A percentile compares a stretch with the other conserved stretches of the same genome.
Conservation (phyloP, 1,140 invertebrate genomes). For the Drepana arcuata region DNA sequence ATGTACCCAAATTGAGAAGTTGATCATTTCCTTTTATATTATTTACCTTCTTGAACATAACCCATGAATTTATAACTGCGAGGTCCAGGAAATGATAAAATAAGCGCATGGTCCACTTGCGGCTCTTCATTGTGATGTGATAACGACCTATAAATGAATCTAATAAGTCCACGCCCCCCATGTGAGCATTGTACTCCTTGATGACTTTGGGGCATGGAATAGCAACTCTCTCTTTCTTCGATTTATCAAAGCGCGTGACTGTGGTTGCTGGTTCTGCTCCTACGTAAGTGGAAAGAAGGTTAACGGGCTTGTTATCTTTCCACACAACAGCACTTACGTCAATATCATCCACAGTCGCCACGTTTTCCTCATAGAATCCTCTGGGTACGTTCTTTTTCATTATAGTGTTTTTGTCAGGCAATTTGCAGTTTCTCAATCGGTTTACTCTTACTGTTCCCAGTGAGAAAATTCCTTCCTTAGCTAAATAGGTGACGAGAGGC, state of each 20-base stretch:
- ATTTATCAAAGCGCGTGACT: background rate
- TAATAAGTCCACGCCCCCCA: slow-evolving; percentile 6
- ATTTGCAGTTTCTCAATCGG: slow-evolving; percentile 14
- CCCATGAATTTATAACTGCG: slow-evolving; percentile 4
- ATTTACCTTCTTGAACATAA: too few species aligned
- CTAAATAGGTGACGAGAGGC: slow-evolving; percentile 14
- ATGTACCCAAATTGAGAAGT: too few species aligned
- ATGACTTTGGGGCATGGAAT: slow-evolving; percentile 1
- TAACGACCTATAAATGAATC: slow-evolving; percentile 5
- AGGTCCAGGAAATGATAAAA: slow-evolving; percentile 12
- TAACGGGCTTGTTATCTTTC: slow-evolving; percentile 5
- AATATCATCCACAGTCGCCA: slow-evolving; percentile 8
- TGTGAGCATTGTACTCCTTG: slow-evolving; percentile 1
- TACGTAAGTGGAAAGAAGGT: background rate
- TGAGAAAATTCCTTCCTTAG: slow-evolving; percentile 20
- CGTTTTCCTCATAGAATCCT: slow-evolving; percentile 14
- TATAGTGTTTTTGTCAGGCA: slow-evolving; percentile 10
- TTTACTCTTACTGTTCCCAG: slow-evolving; percentile 24
- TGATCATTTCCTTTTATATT: too few species aligned
- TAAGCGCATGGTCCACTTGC: slow-evolving; percentile 4
- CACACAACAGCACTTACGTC: slow-evolving; percentile 8
- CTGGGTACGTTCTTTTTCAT: slow-evolving; percentile 15
- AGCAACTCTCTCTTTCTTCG: background rate
- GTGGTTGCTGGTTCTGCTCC: background rate
- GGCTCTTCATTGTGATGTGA: slow-evolving; percentile 1